A percentile compares a stretch with the other conserved stretches of the same genome.
These are phyloP conservation scores for Tryphoninae sp. DNA, from an alignment of 2,888 invertebrate genomes.

Conservation along the genomic window DNA sequence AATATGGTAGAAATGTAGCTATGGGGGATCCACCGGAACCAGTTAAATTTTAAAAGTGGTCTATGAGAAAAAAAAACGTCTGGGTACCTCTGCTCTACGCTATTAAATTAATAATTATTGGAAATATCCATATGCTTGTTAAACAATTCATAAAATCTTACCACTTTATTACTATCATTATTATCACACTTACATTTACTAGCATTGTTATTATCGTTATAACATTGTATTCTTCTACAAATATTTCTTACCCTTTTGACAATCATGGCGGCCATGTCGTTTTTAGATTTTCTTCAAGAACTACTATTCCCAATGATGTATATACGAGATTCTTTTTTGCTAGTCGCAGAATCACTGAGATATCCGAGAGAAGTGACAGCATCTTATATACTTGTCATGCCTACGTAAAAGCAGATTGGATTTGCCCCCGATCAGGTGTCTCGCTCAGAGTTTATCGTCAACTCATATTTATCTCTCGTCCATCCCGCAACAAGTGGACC, in stretches of 20 bases:
- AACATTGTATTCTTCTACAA: not conserved
- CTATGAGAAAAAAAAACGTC: too few relatives aligned
- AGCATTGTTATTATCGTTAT: not conserved
- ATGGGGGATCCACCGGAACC: too few relatives aligned
- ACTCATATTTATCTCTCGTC: constrained; percentile 28
- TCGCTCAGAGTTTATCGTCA: constrained; percentile 14
- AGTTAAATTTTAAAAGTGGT: too few relatives aligned
- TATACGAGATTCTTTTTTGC: not conserved
- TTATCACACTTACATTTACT: not conserved
- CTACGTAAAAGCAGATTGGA: constrained; percentile 24
- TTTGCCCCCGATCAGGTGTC: constrained; percentile 34
- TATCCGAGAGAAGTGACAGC: not conserved
- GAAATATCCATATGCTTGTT: not conserved
- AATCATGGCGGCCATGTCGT: too few relatives aligned
- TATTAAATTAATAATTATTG: constrained; percentile 1
- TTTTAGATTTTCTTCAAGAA: too few relatives aligned
- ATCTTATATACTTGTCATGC: constrained; percentile 53
- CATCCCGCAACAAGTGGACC: not conserved
- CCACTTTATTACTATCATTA: not conserved
- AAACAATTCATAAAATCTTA: too few relatives aligned
- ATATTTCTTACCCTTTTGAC: not conserved
- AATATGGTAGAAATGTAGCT: too few relatives aligned
- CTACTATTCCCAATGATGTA: not conserved
- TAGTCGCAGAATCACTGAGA: constrained; percentile 9
- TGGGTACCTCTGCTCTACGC: not conserved